Evolutionary conservation across 2,888 invertebrate genomes (phyloP), one percentile per base, ranked within the genome.

Genomic region (Clitarchus hookeri): DNA sequence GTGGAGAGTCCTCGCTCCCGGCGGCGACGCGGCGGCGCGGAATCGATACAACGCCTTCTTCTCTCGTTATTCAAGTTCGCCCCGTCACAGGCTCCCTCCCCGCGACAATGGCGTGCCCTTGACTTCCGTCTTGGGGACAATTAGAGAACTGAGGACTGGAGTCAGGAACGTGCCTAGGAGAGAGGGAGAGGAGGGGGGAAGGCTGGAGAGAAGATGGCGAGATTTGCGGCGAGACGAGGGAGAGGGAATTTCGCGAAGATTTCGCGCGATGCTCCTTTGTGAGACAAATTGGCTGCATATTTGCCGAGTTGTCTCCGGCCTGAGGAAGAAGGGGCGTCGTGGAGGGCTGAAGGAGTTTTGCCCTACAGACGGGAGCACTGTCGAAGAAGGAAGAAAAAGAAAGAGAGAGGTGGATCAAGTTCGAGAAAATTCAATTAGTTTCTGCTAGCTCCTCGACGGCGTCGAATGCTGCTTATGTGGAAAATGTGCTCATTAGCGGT

Each of bases 201-300:
- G 65, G 65, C 11, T 11, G 65, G 19, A 19, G 65, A 16, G 65
- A 19, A 65, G 65, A 65, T 19, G 3, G 53, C 19, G 23, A 65
- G 65, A 65, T 65, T 65, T 65, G n/a, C 65, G 65, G 65, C 65
- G n/a, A n/a, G 65, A 65, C 65, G 65, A 65, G n/a, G 65, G 8
- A 19, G 23, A 65, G 23, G 65, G 16, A 65, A 36, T 36, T 36
- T 65, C 16, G 11, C 65, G 65, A 11, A 23, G n/a, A 65, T 11
- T 16, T 65, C 1, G 11, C 65, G 65, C 65, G 65, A 16, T 65
- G 65, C 65, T 65, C 65, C 65, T 65, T 65, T 65, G 65, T 65
- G 8, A 65, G n/a, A 65, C 65, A 65, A 65, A 65, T 19, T 65
- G 65, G 23, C 48, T 48, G 48, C 48, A 48, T 48, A 48, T 65